Evolutionary conservation across 2,888 invertebrate species (phyloP).

Genomic region (Drosophila diplacantha): DNA sequence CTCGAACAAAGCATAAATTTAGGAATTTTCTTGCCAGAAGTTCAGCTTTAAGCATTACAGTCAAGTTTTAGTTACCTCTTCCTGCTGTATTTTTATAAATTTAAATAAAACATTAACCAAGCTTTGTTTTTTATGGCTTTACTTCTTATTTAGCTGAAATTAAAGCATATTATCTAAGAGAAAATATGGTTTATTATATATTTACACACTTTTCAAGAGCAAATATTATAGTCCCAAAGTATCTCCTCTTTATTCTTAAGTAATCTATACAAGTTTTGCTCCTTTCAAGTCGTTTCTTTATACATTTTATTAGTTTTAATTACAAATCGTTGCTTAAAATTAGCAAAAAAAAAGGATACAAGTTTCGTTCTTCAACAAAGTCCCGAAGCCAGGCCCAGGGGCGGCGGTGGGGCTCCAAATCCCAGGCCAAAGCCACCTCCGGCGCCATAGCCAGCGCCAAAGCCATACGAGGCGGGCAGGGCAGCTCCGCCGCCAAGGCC

Average conservation of each 20-base stretch:
- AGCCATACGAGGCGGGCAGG: slow-evolving; percentile 53
- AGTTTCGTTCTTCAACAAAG: slow-evolving; percentile 47
- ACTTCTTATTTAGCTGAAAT: not conserved
- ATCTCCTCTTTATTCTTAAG: not conserved
- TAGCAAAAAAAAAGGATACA: slow-evolving; percentile 37
- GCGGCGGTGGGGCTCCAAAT: slow-evolving; percentile 51
- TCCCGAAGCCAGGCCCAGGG: slow-evolving; percentile 57
- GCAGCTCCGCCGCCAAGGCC: slow-evolving; percentile 39
- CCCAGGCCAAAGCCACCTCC: slow-evolving; percentile 46
- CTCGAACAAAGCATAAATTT: not conserved
- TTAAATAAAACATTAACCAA: not conserved
- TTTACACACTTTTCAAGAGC: not conserved
- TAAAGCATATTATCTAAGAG: not conserved
- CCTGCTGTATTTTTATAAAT: not conserved
- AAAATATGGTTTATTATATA: not conserved
- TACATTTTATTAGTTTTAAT: slow-evolving; percentile 23
- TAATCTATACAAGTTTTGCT: not conserved
- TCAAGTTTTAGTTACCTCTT: not conserved
- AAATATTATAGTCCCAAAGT: not conserved
- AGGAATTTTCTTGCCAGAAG: not conserved
- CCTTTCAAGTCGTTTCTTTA: not conserved
- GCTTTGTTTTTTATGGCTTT: not conserved
- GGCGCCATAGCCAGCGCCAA: slow-evolving; percentile 44
- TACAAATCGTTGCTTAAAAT: slow-evolving; percentile 33
- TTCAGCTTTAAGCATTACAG: not conserved